phyloP scores from a whole-genome alignment of 2,113 vertebrate species.

The Crotalus horridus region DNA sequence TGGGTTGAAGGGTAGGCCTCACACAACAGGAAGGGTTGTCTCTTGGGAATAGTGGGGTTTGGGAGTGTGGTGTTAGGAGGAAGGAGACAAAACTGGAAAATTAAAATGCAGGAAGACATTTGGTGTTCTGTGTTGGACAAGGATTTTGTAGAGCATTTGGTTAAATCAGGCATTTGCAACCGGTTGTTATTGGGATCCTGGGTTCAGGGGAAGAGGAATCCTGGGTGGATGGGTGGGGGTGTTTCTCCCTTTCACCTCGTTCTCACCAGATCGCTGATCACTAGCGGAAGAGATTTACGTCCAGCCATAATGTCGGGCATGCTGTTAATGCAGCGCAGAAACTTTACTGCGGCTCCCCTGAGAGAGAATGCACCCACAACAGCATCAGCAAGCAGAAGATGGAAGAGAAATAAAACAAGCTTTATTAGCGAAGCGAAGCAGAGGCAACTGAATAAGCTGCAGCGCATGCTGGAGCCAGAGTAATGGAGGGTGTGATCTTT shows the following conservation, averaged over 20 bases:
- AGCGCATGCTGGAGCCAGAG: background rate
- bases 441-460: conserved; percentile 17
- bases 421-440: conserved; percentile 14
- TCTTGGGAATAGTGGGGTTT: background rate
- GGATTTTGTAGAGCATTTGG: background rate
- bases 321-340: conserved; percentile 75
- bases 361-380: conserved; percentile 21
- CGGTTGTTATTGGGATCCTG: background rate
- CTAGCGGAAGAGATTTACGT: conserved; percentile 74
- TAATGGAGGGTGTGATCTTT: background rate
- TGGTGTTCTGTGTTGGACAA: background rate
- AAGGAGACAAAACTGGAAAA: background rate
- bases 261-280: conserved; percentile 76
- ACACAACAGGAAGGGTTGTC: background rate
- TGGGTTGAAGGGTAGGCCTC: background rate
- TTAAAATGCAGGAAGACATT: background rate
- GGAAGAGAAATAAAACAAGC: background rate
- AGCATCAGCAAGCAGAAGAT: conserved; percentile 2
- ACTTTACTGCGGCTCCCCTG: conserved; percentile 70
- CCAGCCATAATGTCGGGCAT: conserved; percentile 74
- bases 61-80: background rate
- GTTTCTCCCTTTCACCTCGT: conserved; percentile 56
- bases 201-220: background rate
- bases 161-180: background rate
- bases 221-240: background rate